A percentile compares a stretch with the other conserved stretches of the same genome.
phyloP scores from a whole-genome alignment of 2,888 invertebrate species.

The Frankliniella fusca region DNA sequence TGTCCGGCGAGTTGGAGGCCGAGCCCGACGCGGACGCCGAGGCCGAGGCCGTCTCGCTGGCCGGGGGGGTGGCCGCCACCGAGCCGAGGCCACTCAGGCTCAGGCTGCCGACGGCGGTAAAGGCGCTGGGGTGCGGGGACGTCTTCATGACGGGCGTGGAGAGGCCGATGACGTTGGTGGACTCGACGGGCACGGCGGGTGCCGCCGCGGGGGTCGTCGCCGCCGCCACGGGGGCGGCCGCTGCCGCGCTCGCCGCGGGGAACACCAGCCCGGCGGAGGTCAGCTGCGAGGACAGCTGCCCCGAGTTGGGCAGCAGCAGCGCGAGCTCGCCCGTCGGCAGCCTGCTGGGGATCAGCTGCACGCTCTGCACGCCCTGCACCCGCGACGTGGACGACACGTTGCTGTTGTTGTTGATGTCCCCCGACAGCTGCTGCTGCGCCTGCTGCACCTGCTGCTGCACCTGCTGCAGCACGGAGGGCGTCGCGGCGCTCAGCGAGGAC shows the following conservation, averaged over 20 bases:
- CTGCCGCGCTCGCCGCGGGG: constrained; percentile 33
- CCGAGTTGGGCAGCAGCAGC: constrained; percentile 57
- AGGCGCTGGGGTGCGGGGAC: constrained; percentile 44
- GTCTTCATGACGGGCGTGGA: constrained; percentile 10
- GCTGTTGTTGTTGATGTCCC: constrained; percentile 54
- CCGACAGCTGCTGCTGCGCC: constrained; percentile 38
- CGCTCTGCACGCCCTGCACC: constrained; percentile 58
- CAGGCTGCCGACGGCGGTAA: constrained; percentile 46
- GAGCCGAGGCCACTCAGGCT: neutral
- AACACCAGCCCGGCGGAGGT: constrained; percentile 49
- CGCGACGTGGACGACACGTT: constrained; percentile 43
- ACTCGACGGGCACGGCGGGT: constrained; percentile 30
- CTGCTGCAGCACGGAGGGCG: constrained; percentile 42
- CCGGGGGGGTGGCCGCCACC: constrained; percentile 28
- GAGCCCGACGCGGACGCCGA: constrained; percentile 34
- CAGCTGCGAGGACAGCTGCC: constrained; percentile 50
- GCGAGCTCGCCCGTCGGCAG: constrained; percentile 64
- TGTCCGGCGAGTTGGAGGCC: constrained; percentile 33
- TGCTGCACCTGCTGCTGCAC: constrained; percentile 28
- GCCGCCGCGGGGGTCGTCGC: constrained; percentile 33
- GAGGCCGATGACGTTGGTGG: constrained; percentile 25
- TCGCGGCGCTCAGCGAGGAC: constrained; percentile 39
- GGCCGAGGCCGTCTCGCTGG: constrained; percentile 34
- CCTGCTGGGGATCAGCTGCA: constrained; percentile 62
- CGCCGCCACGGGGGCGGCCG: constrained; percentile 31